Evolutionary conservation across 2,797 vertebrate species (phyloP).

Genomic region (Gymnothorax reevesii): DNA sequence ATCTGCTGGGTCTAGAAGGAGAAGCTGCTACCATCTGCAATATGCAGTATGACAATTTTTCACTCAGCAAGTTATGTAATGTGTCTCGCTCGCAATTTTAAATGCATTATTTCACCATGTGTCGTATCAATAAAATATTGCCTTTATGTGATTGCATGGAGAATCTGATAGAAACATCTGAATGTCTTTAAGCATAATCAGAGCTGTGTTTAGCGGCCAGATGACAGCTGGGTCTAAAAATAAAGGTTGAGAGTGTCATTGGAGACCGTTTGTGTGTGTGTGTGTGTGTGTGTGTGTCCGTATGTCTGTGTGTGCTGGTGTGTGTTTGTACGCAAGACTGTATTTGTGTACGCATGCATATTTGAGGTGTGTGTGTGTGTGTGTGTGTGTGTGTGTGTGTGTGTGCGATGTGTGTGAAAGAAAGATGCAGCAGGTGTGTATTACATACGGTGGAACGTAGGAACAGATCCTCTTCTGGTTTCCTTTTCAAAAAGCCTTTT

Average conservation of each 20-base stretch:
- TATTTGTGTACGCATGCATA: neutral
- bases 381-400: neutral
- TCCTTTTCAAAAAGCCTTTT: slow-evolving; percentile 67
- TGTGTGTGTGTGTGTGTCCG: neutral
- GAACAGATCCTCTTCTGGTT: slow-evolving; percentile 76
- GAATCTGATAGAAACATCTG: neutral
- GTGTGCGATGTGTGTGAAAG: neutral
- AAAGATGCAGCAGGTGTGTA: neutral
- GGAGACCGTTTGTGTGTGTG: neutral
- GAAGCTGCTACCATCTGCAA: neutral
- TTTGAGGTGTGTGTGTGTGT: neutral
- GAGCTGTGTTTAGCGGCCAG: neutral
- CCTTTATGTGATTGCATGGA: neutral
- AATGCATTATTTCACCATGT: neutral
- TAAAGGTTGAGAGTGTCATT: slow-evolving; percentile 52
- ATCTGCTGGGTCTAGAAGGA: too few species aligned
- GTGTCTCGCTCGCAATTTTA: neutral
- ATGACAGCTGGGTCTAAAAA: slow-evolving; percentile 63
- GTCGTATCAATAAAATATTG: neutral
- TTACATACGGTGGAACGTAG: slow-evolving; percentile 50
- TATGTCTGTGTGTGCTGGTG: neutral
- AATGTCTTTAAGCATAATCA: neutral
- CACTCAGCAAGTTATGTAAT: neutral
- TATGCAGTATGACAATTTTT: neutral
- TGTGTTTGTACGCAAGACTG: neutral